A percentile compares a stretch with the other conserved stretches of the same genome.
Evolutionary conservation across 2,113 vertebrate species (phyloP).

Genomic region (Hepsetus odoe): DNA sequence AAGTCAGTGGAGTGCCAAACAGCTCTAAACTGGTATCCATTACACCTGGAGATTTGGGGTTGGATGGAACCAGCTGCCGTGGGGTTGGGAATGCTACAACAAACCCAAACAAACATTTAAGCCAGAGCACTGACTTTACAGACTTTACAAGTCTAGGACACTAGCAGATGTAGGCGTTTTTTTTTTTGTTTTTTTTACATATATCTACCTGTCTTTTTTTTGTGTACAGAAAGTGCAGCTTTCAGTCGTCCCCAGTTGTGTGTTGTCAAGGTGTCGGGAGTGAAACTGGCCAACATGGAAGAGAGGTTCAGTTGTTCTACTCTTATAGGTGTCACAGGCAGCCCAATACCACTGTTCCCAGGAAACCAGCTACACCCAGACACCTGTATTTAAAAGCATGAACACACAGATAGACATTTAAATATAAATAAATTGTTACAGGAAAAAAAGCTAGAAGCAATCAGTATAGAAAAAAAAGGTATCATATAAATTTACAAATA

Average conservation of each 20-base stretch:
- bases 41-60: neutral
- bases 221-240: conserved; percentile 75
- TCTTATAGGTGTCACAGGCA: conserved; percentile 62
- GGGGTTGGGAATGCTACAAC: conserved; percentile 64
- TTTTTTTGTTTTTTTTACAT: too few species aligned
- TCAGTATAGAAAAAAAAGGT: neutral
- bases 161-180: too few species aligned
- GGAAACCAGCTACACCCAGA: conserved; percentile 38
- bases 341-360: conserved; percentile 5
- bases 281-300: conserved; percentile 64
- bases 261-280: conserved; percentile 59
- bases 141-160: too few species aligned
- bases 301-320: conserved; percentile 60
- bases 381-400: conserved; percentile 23
- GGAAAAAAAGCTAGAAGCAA: neutral
- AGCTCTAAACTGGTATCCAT: conserved; percentile 64
- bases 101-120: neutral
- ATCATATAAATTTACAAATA: neutral
- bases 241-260: conserved; percentile 78
- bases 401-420: neutral
- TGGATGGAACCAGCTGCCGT: neutral
- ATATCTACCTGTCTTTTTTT: conserved; percentile 71
- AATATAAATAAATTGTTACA: neutral
- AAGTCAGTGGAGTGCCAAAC: conserved; percentile 50
- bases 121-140: neutral